Evolutionary conservation across 2,888 invertebrate species (phyloP), one percentile per base, ranked within the genome.

Genomic region (Athrips mouffetella): DNA sequence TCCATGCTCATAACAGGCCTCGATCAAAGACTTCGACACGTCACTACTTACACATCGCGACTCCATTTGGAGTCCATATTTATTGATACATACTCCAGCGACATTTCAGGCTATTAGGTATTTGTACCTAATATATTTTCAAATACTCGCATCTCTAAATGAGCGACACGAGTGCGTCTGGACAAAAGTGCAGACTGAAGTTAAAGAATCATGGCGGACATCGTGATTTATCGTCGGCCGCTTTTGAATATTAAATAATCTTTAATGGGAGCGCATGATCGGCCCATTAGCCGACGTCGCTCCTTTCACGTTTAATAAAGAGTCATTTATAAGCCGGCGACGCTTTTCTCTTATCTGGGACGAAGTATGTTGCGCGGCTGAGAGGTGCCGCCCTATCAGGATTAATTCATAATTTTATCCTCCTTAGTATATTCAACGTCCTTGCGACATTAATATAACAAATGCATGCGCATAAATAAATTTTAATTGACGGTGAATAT

Each of bases 201-300:
- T 76, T 74, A 68, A 80, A 82, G 83, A 76, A 80, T 75, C 84
- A 81, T 80, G 82, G 87, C 80, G 82, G 80, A 76, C 76, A 74
- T 76, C 83, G 83, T 85, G 88, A 88, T 88, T 88, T 88, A 88
- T 88, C 73, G 78, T 70, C 76, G 81, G 83, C 68, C 72, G 80
- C 86, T 87, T 88, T 88, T 88, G 88, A 88, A 88, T 88, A 88
- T 88, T 88, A 87, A 88, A 88, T 88, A 88, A 88, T 88, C 80
- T 85, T 85, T 87, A 88, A 88, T 88, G 87, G 86, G 86, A 85
- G 87, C 87, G 87, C 88, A 88, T 88, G 88, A 88, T 87, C 86
- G 83, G 80, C 81, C 88, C 88, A 88, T 88, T 88, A 88, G 86
- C 85, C 82, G 81, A 76, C 84, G 81, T 80, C 83, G 82, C 73